Percentiles rank a stretch among this genome's conserved stretches.
Conservation (phyloP, 2,888 invertebrate genomes). For the Melolontha melolontha region DNA sequence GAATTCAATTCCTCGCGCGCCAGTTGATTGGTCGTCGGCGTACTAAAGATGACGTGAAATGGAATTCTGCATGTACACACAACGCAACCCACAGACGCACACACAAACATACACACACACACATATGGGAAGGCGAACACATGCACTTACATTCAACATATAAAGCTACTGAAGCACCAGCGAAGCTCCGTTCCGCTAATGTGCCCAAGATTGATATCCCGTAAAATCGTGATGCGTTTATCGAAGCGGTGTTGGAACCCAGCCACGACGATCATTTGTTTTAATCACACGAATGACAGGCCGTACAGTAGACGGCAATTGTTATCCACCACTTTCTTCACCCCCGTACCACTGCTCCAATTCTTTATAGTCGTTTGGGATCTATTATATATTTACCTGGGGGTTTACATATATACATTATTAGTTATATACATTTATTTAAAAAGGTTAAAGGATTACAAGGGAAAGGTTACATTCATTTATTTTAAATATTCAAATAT, state of each 20-base stretch:
- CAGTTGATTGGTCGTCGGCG: slow-evolving; percentile 25
- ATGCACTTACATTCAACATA: background rate
- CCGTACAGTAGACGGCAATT: slow-evolving; percentile 42
- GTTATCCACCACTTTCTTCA: slow-evolving; percentile 35
- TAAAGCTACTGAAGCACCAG: background rate
- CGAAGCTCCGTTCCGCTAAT: slow-evolving; percentile 21
- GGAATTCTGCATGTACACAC: slow-evolving; percentile 18
- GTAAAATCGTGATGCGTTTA: slow-evolving; percentile 42
- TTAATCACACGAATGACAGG: slow-evolving; percentile 51
- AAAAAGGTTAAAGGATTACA: no score
- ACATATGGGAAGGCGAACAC: background rate
- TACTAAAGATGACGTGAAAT: slow-evolving; percentile 27
- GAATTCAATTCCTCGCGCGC: slow-evolving; percentile 32
- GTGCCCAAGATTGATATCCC: slow-evolving; percentile 39
- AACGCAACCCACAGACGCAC: slow-evolving; percentile 16
- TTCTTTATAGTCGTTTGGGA: background rate
- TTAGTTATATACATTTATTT: no score
- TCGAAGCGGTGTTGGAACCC: slow-evolving; percentile 26
- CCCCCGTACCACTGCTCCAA: background rate
- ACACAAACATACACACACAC: slow-evolving; percentile 1
- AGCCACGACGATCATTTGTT: slow-evolving; percentile 49
- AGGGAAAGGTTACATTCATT: no score
- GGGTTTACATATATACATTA: no score
- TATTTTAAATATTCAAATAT: no score
- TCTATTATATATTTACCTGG: slow-evolving; percentile 13